Evolutionary conservation across 2,113 vertebrate species (phyloP), one percentile per base, ranked within the genome.

Genomic region (Eptesicus fuscus): DNA sequence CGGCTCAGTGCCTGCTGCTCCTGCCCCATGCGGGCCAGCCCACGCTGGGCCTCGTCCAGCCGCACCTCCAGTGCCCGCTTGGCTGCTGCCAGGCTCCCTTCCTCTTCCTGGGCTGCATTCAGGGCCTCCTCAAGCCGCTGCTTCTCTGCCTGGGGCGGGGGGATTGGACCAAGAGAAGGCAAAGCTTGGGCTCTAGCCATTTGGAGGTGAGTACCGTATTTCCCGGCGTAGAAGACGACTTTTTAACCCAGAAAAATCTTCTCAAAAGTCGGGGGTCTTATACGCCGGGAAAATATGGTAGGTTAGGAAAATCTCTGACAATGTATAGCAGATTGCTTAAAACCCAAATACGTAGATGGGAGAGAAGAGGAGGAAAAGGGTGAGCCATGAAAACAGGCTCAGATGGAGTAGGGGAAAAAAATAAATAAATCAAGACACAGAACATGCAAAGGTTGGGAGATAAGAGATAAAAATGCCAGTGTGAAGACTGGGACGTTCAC

Each of bases 21-120:
- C 95, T 99, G 98, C 0, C 97, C 96, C 73, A 99, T 92, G 40
- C 98, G 83, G 3, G 96, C 83, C 94, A 99, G 98, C 71, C 95
- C 90, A 1, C 98, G 71, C 97, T 98, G 98, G 0, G 98, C 96
- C 78, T 99, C 99, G 0, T 99, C 99, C 67, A 99, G 98, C 69
- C 98, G 92, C 1, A 86, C 95, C 97, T 99, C 99, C 97, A 99
- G 98, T 0, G 96, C 95, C 25, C 99, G 96, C 97, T 99, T 99
- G 59, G 98, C 98, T 7, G 98, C 94, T 80, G 98, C 98, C 97
- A 99, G 97, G 90, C 97, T 98, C 88, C 98, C 98, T 35, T 98
- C 98, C 80, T 98, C 97, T 40, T 98, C 98, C 2, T 95, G 95
- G 18, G 97, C 96, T 1, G 96, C 94, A 0, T 88, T 97, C 93